Evolutionary conservation across 2,888 invertebrate species (phyloP).

Genomic region (Mesodorylaimus sp.): DNA sequence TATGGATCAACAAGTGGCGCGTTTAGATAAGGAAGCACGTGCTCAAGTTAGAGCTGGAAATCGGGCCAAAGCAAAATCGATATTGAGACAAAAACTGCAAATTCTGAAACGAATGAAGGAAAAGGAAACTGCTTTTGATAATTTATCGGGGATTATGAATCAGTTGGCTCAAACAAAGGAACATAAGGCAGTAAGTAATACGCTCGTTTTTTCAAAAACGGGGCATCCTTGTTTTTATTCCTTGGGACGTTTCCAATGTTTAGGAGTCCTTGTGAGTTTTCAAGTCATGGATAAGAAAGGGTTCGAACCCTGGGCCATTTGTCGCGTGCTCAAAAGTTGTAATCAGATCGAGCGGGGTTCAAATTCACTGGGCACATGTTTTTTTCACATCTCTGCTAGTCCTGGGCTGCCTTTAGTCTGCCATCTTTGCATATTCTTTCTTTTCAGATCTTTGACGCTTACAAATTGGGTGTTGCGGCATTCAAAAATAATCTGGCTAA

Average conservation of each 20-base stretch:
- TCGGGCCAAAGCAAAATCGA: background rate
- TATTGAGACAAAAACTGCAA: slow-evolving; percentile 3
- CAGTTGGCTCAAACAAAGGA: slow-evolving; percentile 5
- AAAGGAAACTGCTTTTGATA: slow-evolving; percentile 3
- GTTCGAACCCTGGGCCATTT: no score
- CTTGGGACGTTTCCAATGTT: no score
- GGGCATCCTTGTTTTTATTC: background rate
- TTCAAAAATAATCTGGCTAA: slow-evolving; percentile 4
- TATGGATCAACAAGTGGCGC: no score
- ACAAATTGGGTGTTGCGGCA: slow-evolving; percentile 4
- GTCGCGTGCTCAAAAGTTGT: no score
- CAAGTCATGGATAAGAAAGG: no score
- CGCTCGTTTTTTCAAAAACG: background rate
- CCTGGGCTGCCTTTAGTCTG: no score
- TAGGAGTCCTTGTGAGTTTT: no score
- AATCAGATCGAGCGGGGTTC: no score
- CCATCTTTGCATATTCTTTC: background rate
- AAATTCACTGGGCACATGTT: no score
- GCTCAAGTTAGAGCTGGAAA: background rate
- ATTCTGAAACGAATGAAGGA: background rate
- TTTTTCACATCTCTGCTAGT: no score
- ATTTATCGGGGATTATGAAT: background rate
- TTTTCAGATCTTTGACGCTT: slow-evolving; percentile 7
- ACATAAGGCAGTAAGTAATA: slow-evolving; percentile 1
- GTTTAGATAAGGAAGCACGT: background rate